phyloP scores from a whole-genome alignment of 2,888 invertebrate genomes.

The Hypselothyrea guttata region DNA sequence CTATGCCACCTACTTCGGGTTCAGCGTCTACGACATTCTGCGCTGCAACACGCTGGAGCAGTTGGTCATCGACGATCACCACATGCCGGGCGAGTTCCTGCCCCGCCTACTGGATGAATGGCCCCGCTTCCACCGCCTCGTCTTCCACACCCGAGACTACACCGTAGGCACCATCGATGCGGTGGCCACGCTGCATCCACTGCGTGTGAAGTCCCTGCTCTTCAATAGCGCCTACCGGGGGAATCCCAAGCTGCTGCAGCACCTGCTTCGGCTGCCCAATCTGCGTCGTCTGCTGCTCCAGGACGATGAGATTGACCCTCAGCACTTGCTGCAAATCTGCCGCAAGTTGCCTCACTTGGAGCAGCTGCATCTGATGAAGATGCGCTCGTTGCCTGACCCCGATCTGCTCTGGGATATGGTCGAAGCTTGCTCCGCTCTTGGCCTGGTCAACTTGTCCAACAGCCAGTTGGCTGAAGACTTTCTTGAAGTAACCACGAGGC shows the following conservation, averaged over 20 bases:
- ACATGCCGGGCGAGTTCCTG: constrained; percentile 30
- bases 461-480: constrained; percentile 22
- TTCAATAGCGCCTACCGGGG: constrained; percentile 48
- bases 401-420: constrained; percentile 42
- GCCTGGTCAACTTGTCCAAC: constrained; percentile 36
- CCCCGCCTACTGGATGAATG: constrained; percentile 28
- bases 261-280: constrained; percentile 23
- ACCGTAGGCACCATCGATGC: constrained; percentile 22
- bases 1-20: constrained; percentile 24
- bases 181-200: constrained; percentile 19
- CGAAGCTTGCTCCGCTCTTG: constrained; percentile 2
- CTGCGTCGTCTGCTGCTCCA: constrained; percentile 38
- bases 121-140: constrained; percentile 30
- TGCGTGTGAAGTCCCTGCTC: constrained; percentile 36
- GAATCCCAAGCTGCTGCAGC: constrained; percentile 5
- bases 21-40: constrained; percentile 13
- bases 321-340: constrained; percentile 34
- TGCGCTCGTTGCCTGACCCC: constrained; percentile 45
- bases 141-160: constrained; percentile 41
- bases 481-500: background rate
- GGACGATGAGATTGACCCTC: constrained; percentile 45
- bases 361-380: constrained; percentile 50
- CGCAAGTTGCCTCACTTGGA: constrained; percentile 32
- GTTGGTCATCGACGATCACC: constrained; percentile 53
- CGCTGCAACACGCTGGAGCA: constrained; percentile 46